Conservation (phyloP, 2,113 vertebrate genomes). For the Opisthocomus hoazin region DNA sequence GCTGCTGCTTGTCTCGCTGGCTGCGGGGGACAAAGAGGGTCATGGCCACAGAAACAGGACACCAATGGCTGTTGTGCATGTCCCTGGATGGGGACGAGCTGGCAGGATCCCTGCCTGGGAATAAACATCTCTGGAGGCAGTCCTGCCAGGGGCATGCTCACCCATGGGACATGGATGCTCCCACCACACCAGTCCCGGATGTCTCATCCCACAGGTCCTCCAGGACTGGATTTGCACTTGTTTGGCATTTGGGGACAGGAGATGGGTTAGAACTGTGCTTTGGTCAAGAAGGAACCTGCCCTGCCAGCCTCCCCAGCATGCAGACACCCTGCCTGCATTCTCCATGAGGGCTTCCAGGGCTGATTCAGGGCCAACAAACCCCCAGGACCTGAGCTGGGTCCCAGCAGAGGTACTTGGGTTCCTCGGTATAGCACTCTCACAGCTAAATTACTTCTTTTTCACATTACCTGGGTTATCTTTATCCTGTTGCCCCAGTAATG, state of each 20-base stretch:
- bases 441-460: too few species aligned
- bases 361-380: not conserved
- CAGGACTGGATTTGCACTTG: not conserved
- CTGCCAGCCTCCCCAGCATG: not conserved
- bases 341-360: not conserved
- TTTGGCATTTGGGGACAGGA: not conserved
- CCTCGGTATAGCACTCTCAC: accelerated
- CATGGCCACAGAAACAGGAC: not conserved
- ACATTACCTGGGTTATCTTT: not conserved
- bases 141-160: not conserved
- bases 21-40: not conserved
- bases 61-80: accelerated
- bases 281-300: not conserved
- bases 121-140: not conserved
- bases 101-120: not conserved
- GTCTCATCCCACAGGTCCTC: not conserved
- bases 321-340: not conserved
- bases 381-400: not conserved
- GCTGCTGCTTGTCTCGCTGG: not conserved
- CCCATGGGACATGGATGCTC: accelerated
- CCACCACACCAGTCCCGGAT: accelerated
- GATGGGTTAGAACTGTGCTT: not conserved
- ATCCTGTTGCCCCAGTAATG: not conserved
- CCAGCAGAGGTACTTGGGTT: not conserved
- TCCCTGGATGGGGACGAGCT: not conserved